Evolutionary conservation across 2,888 invertebrate species (phyloP).

Genomic region (Sinopyrophorus schimmeli): DNA sequence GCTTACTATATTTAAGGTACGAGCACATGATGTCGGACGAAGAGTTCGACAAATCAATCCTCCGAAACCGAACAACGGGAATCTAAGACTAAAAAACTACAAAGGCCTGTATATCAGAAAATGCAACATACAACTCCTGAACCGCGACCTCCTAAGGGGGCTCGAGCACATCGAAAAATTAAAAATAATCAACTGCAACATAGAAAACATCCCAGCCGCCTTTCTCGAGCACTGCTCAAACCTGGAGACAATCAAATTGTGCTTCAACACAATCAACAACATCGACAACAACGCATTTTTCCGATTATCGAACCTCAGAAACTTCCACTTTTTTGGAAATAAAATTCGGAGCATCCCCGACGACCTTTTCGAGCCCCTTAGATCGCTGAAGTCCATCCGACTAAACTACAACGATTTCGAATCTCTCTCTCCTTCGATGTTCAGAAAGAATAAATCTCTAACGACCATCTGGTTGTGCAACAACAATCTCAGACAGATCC

Average conservation of each 20-base stretch:
- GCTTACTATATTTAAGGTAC: too few species aligned
- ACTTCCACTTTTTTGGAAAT: too few species aligned
- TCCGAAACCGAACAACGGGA: too few species aligned
- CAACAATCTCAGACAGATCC: not conserved
- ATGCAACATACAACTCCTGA: too few species aligned
- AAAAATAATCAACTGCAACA: not conserved
- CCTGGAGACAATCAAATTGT: not conserved
- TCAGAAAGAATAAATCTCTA: not conserved
- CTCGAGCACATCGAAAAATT: conserved; percentile 1
- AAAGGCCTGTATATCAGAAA: too few species aligned
- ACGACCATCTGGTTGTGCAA: not conserved
- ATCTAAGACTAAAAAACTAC: too few species aligned
- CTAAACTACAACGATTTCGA: not conserved
- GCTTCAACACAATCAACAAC: not conserved
- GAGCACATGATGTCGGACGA: too few species aligned
- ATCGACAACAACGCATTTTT: not conserved
- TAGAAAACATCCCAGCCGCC: not conserved
- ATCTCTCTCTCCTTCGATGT: not conserved
- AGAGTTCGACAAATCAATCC: too few species aligned
- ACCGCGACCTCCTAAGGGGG: too few species aligned
- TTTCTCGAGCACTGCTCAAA: not conserved
- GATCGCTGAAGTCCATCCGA: not conserved
- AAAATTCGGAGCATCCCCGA: too few species aligned
- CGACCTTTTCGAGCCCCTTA: too few species aligned
- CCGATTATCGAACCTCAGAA: too few species aligned